Percentiles rank a stretch among this genome's conserved stretches.
Evolutionary conservation across 1,140 invertebrate genomes (phyloP).

Genomic region (Brachionus koreanus): DNA sequence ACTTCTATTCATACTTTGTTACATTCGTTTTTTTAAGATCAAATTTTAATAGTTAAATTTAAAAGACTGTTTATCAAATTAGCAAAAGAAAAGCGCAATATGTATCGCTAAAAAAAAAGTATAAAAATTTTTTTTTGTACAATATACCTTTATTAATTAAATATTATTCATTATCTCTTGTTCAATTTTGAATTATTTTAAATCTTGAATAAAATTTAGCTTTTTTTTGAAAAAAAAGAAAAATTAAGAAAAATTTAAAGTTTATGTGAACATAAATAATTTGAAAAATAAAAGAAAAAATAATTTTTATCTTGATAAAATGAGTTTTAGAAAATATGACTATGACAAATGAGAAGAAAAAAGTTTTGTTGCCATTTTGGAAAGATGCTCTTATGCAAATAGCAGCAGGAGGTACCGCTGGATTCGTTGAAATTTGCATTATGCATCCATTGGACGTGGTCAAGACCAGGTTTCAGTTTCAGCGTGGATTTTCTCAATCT

Average conservation of each 20-base stretch:
- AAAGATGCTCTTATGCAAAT: conserved; percentile 71
- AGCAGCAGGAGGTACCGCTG: conserved; percentile 78
- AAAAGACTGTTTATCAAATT: too few relatives aligned
- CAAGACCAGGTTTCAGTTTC: conserved; percentile 80
- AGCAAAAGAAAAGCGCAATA: too few relatives aligned
- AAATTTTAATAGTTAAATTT: too few relatives aligned
- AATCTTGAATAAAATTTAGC: too few relatives aligned
- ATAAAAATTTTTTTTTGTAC: too few relatives aligned
- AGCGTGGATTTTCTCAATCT: conserved; percentile 64
- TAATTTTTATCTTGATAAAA: neutral
- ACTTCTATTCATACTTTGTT: too few relatives aligned
- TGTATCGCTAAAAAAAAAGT: too few relatives aligned
- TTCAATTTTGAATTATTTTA: too few relatives aligned
- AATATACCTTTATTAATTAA: too few relatives aligned
- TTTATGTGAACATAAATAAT: neutral
- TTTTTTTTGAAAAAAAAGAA: neutral
- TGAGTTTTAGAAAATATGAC: neutral
- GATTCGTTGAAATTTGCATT: conserved; percentile 84
- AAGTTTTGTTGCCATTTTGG: conserved; percentile 1
- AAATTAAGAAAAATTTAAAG: too few relatives aligned
- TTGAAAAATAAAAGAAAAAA: neutral
- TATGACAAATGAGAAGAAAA: neutral
- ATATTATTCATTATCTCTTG: too few relatives aligned
- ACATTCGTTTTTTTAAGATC: too few relatives aligned
- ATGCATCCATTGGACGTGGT: conserved; percentile 91